Conservation (phyloP, 2,888 invertebrate species). For the Drosophila infuscata region DNA sequence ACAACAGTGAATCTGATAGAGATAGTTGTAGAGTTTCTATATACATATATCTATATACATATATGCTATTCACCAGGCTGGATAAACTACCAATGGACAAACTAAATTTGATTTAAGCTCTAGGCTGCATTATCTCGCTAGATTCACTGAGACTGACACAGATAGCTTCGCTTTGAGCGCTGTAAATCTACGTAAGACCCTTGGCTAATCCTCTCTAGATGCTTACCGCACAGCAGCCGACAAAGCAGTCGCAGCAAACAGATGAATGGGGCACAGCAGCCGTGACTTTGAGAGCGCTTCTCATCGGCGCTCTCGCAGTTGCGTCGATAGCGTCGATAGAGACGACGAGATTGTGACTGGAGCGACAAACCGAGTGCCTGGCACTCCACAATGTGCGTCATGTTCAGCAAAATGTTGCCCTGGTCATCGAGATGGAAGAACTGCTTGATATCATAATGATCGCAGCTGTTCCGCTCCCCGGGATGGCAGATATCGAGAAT, state of each 20-base stretch:
- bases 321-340: conserved; percentile 74
- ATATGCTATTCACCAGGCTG: background rate
- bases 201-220: background rate
- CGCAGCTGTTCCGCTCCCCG: conserved; percentile 67
- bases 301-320: conserved; percentile 78
- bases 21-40: background rate
- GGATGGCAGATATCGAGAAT: conserved; percentile 65
- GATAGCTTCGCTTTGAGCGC: background rate
- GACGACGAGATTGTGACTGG: conserved; percentile 66
- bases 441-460: conserved; percentile 83
- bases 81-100: background rate
- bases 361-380: conserved; percentile 74
- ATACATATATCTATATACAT: too few species aligned
- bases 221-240: conserved; percentile 81
- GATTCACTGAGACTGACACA: background rate
- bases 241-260: conserved; percentile 69
- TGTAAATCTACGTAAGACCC: background rate
- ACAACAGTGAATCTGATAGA: background rate
- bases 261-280: conserved; percentile 68
- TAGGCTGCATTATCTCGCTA: background rate
- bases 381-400: conserved; percentile 82
- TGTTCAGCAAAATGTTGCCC: conserved; percentile 83
- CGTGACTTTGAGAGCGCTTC: conserved; percentile 40
- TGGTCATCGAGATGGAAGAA: conserved; percentile 85
- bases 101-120: background rate